Evolutionary conservation across 2,888 invertebrate genomes (phyloP).

Genomic region (Cantharis nigra): DNA sequence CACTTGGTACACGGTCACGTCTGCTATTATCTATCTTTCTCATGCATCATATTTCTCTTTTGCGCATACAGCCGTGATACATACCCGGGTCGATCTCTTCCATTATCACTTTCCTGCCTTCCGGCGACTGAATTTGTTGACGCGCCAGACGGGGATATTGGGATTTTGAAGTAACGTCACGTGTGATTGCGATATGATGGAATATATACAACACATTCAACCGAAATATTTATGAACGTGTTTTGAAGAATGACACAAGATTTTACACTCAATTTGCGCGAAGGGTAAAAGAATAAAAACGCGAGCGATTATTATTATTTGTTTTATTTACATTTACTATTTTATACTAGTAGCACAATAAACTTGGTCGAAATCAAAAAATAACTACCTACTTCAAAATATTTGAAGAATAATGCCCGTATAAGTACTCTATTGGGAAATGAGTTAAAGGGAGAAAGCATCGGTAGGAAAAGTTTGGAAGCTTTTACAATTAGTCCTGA

Average conservation of each 20-base stretch:
- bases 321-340: not conserved
- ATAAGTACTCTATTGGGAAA: not conserved
- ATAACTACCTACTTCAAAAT: not conserved
- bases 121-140: constrained; percentile 39
- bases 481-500: not conserved
- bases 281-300: constrained; percentile 7
- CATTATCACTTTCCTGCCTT: constrained; percentile 34
- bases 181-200: constrained; percentile 40
- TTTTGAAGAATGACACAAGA: constrained; percentile 12
- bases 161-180: constrained; percentile 39
- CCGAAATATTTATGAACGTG: constrained; percentile 24
- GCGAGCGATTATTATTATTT: not conserved
- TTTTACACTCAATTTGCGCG: constrained; percentile 21
- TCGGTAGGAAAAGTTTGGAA: not conserved
- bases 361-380: not conserved
- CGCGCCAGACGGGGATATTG: constrained; percentile 38
- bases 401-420: not conserved
- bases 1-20: constrained; percentile 25
- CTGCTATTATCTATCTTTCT: constrained; percentile 14
- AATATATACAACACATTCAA: constrained; percentile 34
- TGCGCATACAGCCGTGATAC: not conserved
- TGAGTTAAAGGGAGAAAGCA: not conserved
- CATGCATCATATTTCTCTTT: constrained; percentile 10
- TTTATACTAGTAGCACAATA: not conserved
- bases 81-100: constrained; percentile 24